phyloP scores from a whole-genome alignment of 2,888 invertebrate genomes.

The Macrophya annulata region DNA sequence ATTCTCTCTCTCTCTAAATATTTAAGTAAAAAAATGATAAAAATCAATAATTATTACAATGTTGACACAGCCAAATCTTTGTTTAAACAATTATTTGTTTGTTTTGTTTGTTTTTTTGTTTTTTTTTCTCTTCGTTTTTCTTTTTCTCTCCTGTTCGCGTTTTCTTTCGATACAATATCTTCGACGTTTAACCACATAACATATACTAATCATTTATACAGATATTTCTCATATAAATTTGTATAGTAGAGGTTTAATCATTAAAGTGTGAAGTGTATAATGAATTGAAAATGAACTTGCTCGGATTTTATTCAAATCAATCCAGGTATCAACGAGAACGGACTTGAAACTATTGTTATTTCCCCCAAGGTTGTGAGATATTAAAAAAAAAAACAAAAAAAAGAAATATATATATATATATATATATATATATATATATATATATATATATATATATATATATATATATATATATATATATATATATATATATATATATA shows the following conservation, averaged over 20 bases:
- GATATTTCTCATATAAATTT: not conserved
- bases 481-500: no score
- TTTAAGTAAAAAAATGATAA: constrained; percentile 67
- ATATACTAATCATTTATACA: constrained; percentile 21
- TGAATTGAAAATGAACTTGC: constrained; percentile 9
- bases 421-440: no score
- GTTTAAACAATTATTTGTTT: constrained; percentile 64
- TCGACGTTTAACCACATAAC: not conserved
- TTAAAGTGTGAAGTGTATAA: not conserved
- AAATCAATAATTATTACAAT: constrained; percentile 72
- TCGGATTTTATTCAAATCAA: constrained; percentile 18
- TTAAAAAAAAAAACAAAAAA: no score
- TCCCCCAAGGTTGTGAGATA: no score
- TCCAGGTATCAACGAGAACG: not conserved
- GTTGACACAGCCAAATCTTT: constrained; percentile 75
- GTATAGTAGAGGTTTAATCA: not conserved
- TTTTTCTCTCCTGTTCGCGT: constrained; percentile 43
- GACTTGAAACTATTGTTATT: not conserved
- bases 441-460: no score
- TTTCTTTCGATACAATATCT: not conserved
- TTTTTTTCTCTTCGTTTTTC: constrained; percentile 55
- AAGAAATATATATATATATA: no score
- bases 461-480: no score
- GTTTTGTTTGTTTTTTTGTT: not conserved
- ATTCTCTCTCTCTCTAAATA: constrained; percentile 62